Evolutionary conservation across 2,113 vertebrate species (phyloP), one percentile per base, ranked within the genome.

Genomic region (Stigmatopora nigra): DNA sequence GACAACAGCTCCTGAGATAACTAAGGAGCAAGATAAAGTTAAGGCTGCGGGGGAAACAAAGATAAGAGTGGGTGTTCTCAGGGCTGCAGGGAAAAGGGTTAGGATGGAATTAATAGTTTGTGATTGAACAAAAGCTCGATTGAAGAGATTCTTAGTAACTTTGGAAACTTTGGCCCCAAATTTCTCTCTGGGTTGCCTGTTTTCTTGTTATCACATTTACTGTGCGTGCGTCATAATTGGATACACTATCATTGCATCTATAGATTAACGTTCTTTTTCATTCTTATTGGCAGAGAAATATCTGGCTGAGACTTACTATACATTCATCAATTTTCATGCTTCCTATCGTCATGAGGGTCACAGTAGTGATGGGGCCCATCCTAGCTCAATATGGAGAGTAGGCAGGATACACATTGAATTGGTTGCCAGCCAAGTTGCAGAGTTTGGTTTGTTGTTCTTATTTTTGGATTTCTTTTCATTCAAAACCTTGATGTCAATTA

Each of bases 171-270:
- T 0, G 10, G 64, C 36, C 64, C 31, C 55, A 61, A 60, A 77
- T 73, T 76, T 52, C 61, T 63, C 7, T 51, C 11, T 7, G 46
- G 22, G 22, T 53, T 46, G 60, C 38, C 25, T 69, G 45, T 56
- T 25, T 55, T 46, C 44, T 45, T 48, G 6, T 1, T 19, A 14
- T 65, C 68, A 69, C 17, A 78, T 87, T 87, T 76, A 83, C 81
- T 31, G 25, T 31, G 25, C 25, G 25, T 31, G 38, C 38, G 80
- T 83, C 62, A 79, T 80, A 77, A 79, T 87, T 87, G 82, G 84
- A 78, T 78, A 71, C 38, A 69, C 57, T 70, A 68, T 61, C 74
- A 52, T 61, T 63, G 4, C 67, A 75, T 64, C n/a, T 46, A 20
- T 22, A 7, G 41, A 19, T 59, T 38, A 10, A 38, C 22, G 47